These are phyloP conservation scores for Hippocampus comes DNA, from an alignment of 2,113 vertebrate genomes.

Conservation along the genomic window DNA sequence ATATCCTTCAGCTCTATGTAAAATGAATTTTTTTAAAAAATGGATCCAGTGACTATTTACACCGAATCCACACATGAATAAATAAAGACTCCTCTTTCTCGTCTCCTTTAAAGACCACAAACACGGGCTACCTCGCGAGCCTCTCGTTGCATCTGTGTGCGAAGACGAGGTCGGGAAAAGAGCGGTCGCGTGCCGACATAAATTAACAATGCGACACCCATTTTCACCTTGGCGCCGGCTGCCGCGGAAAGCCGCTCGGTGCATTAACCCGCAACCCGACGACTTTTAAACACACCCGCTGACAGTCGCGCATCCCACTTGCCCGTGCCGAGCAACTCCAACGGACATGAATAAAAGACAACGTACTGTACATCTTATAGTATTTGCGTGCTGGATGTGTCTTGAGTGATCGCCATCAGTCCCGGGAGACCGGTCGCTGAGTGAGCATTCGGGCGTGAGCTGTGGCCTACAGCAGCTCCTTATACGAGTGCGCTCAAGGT, in stretches of 20 bases:
- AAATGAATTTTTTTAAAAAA: neutral
- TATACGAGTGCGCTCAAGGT: no score
- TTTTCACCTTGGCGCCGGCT: slow-evolving; percentile 20
- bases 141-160: neutral
- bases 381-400: no score
- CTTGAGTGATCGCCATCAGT: no score
- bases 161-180: neutral
- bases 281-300: neutral
- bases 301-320: neutral
- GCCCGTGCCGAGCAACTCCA: slow-evolving; percentile 30
- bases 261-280: slow-evolving; percentile 15
- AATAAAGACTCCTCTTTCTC: slow-evolving; percentile 12
- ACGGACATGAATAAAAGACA: no score
- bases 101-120: neutral
- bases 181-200: slow-evolving; percentile 21
- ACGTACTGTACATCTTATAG: no score
- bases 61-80: slow-evolving; percentile 14
- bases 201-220: slow-evolving; percentile 34
- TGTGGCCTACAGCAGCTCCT: no score
- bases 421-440: no score
- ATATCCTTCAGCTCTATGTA: neutral
- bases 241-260: slow-evolving; percentile 9
- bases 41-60: no score
- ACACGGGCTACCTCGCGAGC: slow-evolving; percentile 23
- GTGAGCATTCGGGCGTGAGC: no score